phyloP scores from a whole-genome alignment of 2,888 invertebrate genomes.

The Theodoxus fluviatilis region DNA sequence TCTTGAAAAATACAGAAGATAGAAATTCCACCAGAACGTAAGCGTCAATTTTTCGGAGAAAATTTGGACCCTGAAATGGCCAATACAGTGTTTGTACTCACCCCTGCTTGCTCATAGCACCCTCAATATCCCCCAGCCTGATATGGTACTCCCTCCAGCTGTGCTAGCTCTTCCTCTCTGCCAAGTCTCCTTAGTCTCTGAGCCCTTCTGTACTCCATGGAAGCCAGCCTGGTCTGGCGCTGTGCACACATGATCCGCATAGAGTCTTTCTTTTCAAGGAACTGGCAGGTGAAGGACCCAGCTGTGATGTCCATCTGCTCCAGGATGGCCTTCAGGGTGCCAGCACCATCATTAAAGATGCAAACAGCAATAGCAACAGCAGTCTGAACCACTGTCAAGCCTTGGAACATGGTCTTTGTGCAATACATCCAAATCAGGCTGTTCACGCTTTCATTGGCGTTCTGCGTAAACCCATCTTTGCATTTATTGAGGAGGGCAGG shows the following conservation, averaged over 20 bases:
- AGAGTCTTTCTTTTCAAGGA: neutral
- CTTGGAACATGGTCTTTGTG: neutral
- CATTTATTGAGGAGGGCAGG: neutral
- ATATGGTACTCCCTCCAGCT: conserved; percentile 2
- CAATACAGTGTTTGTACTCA: neutral
- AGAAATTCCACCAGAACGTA: neutral
- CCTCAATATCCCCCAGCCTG: neutral
- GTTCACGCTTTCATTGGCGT: neutral
- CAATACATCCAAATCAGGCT: neutral
- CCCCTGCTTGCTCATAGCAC: neutral
- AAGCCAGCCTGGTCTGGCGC: neutral
- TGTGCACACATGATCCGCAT: neutral
- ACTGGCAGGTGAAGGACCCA: neutral
- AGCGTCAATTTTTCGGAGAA: neutral
- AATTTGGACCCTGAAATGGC: neutral
- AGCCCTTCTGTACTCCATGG: conserved; percentile 20
- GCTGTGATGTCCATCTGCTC: neutral
- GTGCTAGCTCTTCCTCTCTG: conserved; percentile 13
- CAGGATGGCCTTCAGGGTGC: conserved; percentile 1
- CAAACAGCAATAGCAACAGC: conserved; percentile 19
- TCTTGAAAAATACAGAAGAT: conserved; percentile 20
- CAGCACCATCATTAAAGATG: conserved; percentile 14
- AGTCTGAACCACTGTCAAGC: conserved; percentile 3
- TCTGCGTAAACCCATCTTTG: neutral
- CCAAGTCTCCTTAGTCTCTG: conserved; percentile 20